Evolutionary conservation across 2,888 invertebrate species (phyloP), one percentile per base, ranked within the genome.

Genomic region (Atethmia centrago): DNA sequence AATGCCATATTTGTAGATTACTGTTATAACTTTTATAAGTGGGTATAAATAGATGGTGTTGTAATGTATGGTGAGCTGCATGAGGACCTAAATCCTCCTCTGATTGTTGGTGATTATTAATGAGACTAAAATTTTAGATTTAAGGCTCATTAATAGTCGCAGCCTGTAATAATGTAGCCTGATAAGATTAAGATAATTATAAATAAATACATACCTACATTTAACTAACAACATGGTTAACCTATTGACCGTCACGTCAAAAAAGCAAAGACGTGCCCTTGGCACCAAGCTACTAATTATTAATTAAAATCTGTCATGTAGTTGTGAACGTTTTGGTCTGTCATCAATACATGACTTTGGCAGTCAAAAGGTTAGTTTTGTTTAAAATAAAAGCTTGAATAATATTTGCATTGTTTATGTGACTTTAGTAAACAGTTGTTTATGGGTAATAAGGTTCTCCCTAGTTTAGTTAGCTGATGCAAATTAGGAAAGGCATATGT

Each of bases 1-100:
- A 75, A 47, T 0, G 7, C 82, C 77, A 66, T 78, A 75, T 75
- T 65, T 62, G 55, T 45, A 28, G 21, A 4, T 3, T 16, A 16
- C 62, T 28, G 47, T 31, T 31, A 25, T 21, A 14, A 53, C 25
- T 53, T 7, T 25, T 25, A 53, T 53, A 53, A 25, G 16, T 53
- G 8, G 1, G 8, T 53, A 53, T 53, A 53, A 53, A 25, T 53
- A 25, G 25, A 51, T 12, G 12, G 2, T 53, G 5, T 25, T 53
- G 7, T 53, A n/a, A 53, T n/a, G 21, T n/a, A 49, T 49, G 49
- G 3, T 10, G 10, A 49, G n/a, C n/a, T n/a, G 51, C 51, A 5
- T 51, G n/a, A n/a, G 51, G 5, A n/a, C 25, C 14, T 51, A 51
- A 51, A n/a, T 51, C 49, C n/a, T 53, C 14, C 25, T 25, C 53